A percentile compares a stretch with the other conserved stretches of the same genome.
These are phyloP conservation scores for Dolomedes plantarius DNA, from an alignment of 2,888 invertebrate genomes.

Conservation along the genomic window DNA sequence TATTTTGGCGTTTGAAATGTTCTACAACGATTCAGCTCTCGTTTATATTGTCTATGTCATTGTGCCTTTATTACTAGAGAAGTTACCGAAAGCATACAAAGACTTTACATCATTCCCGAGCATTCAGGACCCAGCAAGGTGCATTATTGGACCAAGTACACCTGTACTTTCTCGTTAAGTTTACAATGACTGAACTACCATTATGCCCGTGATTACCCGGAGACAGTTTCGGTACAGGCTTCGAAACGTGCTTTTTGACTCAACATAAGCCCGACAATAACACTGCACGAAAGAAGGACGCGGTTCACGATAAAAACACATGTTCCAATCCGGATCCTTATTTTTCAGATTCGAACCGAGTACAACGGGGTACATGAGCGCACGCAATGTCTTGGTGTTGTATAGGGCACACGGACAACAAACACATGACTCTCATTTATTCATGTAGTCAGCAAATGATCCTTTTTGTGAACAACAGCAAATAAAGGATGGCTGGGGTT, in stretches of 20 bases:
- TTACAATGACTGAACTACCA: conserved; percentile 7
- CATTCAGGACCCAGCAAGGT: neutral
- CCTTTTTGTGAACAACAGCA: neutral
- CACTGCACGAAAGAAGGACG: conserved; percentile 17
- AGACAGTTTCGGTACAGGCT: neutral
- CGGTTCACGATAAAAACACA: conserved; percentile 49
- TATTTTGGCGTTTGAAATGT: neutral
- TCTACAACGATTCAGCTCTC: neutral
- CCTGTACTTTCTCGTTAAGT: conserved; percentile 24
- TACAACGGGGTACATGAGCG: neutral
- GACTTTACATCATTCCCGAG: neutral
- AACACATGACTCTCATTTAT: neutral
- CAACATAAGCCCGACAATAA: neutral
- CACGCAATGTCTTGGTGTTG: conserved; percentile 5
- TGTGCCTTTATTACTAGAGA: neutral
- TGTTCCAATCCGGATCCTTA: conserved; percentile 30
- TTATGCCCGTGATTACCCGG: neutral
- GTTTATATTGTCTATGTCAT: neutral
- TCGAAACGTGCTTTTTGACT: conserved; percentile 1
- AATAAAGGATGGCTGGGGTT: neutral
- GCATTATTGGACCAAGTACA: conserved; percentile 29
- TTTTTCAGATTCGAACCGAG: neutral
- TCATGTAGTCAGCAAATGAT: neutral
- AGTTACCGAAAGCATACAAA: conserved; percentile 13
- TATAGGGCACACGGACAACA: neutral